Percentiles rank a stretch among this genome's conserved stretches.
Conservation (phyloP, 2,797 vertebrate genomes). For the Sandelia bainsii region DNA sequence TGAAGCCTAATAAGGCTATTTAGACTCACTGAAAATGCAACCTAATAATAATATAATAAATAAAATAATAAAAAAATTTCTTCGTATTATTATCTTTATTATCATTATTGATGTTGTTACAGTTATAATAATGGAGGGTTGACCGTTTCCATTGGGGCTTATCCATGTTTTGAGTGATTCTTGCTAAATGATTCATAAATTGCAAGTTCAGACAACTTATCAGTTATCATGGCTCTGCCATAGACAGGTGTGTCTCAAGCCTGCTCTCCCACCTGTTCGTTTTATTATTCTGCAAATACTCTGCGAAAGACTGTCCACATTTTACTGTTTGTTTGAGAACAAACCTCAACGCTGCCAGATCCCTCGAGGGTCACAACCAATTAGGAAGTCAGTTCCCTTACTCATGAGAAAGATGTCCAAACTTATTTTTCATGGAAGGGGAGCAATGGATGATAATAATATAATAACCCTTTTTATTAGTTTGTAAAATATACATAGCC, state of each 20-base stretch:
- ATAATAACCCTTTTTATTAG: not conserved
- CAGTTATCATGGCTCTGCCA: constrained; percentile 66
- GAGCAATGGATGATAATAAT: not conserved
- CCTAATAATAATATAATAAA: not conserved
- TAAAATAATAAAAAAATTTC: not conserved
- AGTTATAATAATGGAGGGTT: not conserved
- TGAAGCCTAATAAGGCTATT: constrained; percentile 41
- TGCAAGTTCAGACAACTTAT: constrained; percentile 67
- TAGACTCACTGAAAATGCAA: not conserved
- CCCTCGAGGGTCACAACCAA: constrained; percentile 27
- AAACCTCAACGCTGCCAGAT: constrained; percentile 51
- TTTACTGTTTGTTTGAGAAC: constrained; percentile 86
- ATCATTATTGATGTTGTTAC: too few species aligned
- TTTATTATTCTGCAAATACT: constrained; percentile 85
- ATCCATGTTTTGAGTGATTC: constrained; percentile 22
- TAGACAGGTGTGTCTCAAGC: constrained; percentile 81
- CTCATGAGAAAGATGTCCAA: constrained; percentile 39
- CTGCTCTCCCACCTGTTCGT: constrained; percentile 85
- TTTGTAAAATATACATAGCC: not conserved
- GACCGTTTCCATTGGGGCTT: not conserved
- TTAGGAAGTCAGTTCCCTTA: constrained; percentile 26
- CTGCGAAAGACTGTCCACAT: constrained; percentile 52
- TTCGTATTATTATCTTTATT: too few species aligned
- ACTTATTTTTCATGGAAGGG: constrained; percentile 15
- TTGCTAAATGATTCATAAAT: constrained; percentile 75